A percentile compares a stretch with the other conserved stretches of the same genome.
phyloP scores from a whole-genome alignment of 2,888 invertebrate species.

The Eudasyphora cyanicolor region DNA sequence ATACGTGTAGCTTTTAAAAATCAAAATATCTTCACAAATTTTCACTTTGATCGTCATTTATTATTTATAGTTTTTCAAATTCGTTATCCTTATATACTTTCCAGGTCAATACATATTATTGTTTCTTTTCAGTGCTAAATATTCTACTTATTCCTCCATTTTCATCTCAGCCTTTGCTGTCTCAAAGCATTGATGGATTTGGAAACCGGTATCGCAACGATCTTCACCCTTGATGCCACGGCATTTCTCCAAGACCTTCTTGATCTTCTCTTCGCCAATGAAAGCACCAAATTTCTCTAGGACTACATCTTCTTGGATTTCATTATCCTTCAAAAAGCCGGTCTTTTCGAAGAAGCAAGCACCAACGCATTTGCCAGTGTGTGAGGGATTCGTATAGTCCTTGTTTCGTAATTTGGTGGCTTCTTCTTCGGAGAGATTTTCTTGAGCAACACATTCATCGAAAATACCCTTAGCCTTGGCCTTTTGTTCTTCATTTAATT shows the following conservation, averaged over 20 bases:
- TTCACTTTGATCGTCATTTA: no score
- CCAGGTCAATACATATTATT: no score
- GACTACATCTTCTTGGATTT: constrained; percentile 69
- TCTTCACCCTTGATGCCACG: constrained; percentile 67
- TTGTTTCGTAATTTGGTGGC: constrained; percentile 68
- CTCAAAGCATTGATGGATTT: constrained; percentile 71
- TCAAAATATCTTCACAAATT: no score
- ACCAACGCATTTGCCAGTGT: constrained; percentile 74
- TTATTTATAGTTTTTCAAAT: no score
- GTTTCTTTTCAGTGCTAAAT: no score
- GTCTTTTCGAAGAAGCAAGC: constrained; percentile 76
- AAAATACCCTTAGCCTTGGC: constrained; percentile 67
- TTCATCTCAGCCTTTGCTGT: constrained; percentile 49
- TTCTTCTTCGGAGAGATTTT: constrained; percentile 70
- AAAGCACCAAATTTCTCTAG: constrained; percentile 67
- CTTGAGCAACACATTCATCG: constrained; percentile 69
- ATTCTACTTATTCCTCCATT: neutral
- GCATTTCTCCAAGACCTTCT: constrained; percentile 54
- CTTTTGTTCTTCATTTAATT: constrained; percentile 72
- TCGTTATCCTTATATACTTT: no score
- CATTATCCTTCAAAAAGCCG: constrained; percentile 72
- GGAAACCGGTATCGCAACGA: constrained; percentile 73
- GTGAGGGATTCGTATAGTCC: constrained; percentile 69
- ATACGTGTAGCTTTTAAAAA: no score
- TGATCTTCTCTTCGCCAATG: constrained; percentile 73